Base-by-base conservation (phyloP, 2,888 invertebrate genomes). In the Platynereis dumerilii region DNA sequence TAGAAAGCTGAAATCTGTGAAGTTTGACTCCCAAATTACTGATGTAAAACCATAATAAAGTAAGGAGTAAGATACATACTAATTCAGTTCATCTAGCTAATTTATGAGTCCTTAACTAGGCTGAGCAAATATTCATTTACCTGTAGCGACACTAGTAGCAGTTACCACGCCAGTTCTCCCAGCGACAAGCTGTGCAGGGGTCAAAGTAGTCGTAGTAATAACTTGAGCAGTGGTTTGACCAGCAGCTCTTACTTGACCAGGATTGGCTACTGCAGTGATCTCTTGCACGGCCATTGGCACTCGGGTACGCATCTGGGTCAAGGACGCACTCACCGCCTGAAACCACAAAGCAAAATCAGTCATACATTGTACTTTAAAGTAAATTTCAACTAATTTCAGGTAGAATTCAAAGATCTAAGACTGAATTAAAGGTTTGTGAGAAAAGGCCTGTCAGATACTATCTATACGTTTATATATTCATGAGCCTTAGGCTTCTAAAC, bases 101-200 rank as follows among this genome's bases (percentile, higher is more conserved):
- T 34, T 34, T 34, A 34, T 12, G 34, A 34, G 34, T n/a, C n/a
- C n/a, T n/a, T n/a, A n/a, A n/a, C n/a, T n/a, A n/a, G n/a, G n/a
- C n/a, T n/a, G n/a, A n/a, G n/a, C n/a, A n/a, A 34, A 34, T 34
- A 34, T 34, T 7, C 34, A 5, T 7, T 34, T 55, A 61, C 61
- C 61, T 54, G 61, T 39, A 2, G 62, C 42, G 10, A 56, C 28
- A 22, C 62, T 68, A 27, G 60, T 64, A 24, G 61, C 53, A 28
- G 65, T 63, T 48, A 60, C 58, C 24, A 65, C 59, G 24, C 55
- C 64, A n/a, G 66, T 39, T 54, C 76, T 76, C 3, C 76, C 72
- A 5, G 72, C 68, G 7, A 71, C 64, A 24, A 79, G 68, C 65
- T 79, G 79, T 3, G 76, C 74, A 2, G 76, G 72, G n/a, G 79